A percentile compares a stretch with the other conserved stretches of the same genome.
Evolutionary conservation across 2,888 invertebrate genomes (phyloP).

Genomic region (Drosophila monieri): DNA sequence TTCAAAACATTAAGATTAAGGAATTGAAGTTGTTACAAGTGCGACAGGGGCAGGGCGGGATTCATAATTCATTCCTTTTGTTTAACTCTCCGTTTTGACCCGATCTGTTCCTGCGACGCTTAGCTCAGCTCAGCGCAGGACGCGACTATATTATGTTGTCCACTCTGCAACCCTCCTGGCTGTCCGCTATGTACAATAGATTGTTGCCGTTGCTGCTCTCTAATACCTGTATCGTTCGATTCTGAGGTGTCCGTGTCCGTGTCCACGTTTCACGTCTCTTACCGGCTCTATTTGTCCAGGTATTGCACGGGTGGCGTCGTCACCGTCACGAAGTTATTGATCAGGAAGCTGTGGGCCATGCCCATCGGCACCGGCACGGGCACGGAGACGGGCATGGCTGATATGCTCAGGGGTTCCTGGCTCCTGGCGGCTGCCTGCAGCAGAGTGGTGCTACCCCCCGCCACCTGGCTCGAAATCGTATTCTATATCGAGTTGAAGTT

Average conservation of each 20-base stretch:
- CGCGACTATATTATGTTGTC: slow-evolving; percentile 22
- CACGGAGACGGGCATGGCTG: slow-evolving; percentile 64
- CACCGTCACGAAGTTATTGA: slow-evolving; percentile 77
- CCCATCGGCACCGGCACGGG: slow-evolving; percentile 60
- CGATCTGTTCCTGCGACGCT: slow-evolving; percentile 22
- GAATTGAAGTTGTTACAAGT: slow-evolving; percentile 70
- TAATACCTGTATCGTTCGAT: slow-evolving; percentile 68
- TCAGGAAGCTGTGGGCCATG: slow-evolving; percentile 72
- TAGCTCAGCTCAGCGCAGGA: slow-evolving; percentile 43
- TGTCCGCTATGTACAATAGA: slow-evolving; percentile 52
- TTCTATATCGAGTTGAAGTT: slow-evolving; percentile 91
- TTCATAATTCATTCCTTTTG: slow-evolving; percentile 23
- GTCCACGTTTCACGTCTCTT: background rate
- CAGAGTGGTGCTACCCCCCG: slow-evolving; percentile 48
- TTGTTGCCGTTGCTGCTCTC: slow-evolving; percentile 68
- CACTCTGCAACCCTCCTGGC: slow-evolving; percentile 22
- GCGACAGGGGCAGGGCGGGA: slow-evolving; percentile 28
- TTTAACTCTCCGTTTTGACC: background rate
- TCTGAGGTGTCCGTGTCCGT: slow-evolving; percentile 2
- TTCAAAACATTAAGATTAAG: slow-evolving; percentile 63
- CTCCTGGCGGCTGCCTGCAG: slow-evolving; percentile 66
- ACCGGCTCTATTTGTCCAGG: slow-evolving; percentile 59
- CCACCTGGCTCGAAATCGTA: slow-evolving; percentile 76
- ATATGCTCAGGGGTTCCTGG: slow-evolving; percentile 71
- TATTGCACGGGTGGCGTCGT: slow-evolving; percentile 70